Conservation (phyloP, 2,113 vertebrate genomes). For the pig (Sus scrofa) region DNA sequence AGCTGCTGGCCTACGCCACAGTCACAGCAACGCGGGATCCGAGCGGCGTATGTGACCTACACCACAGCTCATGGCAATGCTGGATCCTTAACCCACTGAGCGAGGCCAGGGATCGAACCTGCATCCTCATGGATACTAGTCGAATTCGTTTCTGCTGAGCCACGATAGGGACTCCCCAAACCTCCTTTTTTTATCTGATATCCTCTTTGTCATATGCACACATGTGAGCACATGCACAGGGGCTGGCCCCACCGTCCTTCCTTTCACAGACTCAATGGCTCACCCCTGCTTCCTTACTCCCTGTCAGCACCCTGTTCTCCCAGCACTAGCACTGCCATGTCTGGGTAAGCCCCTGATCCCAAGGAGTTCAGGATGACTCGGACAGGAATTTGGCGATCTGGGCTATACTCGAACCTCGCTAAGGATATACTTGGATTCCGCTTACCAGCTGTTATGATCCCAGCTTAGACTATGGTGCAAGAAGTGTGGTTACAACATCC, state of each 20-base stretch:
- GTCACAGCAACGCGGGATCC: too few relatives aligned
- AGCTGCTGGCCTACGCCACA: too few relatives aligned
- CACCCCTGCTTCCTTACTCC: not conserved
- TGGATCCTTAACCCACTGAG: too few relatives aligned
- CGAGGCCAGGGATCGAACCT: too few relatives aligned
- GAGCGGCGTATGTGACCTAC: too few relatives aligned
- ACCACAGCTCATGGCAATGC: too few relatives aligned
- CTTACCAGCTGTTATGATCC: not conserved
- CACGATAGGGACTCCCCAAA: too few relatives aligned
- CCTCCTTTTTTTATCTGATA: not conserved
- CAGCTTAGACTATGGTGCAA: not conserved
- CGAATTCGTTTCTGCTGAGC: too few relatives aligned
- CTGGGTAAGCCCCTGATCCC: not conserved
- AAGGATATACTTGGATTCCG: not conserved
- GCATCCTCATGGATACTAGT: too few relatives aligned
- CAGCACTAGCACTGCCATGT: too few relatives aligned
- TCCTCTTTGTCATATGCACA: not conserved
- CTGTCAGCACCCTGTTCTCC: not conserved
- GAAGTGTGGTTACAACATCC: not conserved
- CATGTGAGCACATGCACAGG: not conserved
- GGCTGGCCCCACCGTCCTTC: not conserved
- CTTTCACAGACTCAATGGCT: not conserved
- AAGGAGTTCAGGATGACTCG: not conserved
- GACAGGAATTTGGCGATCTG: not conserved
- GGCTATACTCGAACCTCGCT: not conserved